Percentiles rank a stretch among this genome's conserved stretches.
Conservation (phyloP, 1,140 invertebrate species). For the Drosophila tropicalis region DNA sequence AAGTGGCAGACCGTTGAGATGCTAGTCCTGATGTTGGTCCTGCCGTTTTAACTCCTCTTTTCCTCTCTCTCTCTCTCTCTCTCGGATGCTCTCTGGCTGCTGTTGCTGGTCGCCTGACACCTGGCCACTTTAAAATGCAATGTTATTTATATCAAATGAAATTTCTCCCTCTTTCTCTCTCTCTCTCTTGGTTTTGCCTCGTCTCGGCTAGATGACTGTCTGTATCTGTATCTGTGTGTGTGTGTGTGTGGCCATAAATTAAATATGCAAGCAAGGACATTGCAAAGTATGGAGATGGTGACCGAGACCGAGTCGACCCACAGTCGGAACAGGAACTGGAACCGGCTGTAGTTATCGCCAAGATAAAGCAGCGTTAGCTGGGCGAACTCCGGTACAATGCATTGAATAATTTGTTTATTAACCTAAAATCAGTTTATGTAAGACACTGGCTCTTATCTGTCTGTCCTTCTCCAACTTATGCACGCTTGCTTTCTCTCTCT, state of each 20-base stretch:
- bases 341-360: slow-evolving; percentile 29
- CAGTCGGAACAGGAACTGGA: slow-evolving; percentile 25
- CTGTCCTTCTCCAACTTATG: background rate
- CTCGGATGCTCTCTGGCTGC: background rate
- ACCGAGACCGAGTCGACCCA: background rate
- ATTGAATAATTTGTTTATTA: slow-evolving; percentile 80
- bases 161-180: slow-evolving; percentile 41
- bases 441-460: background rate
- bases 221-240: slow-evolving; percentile 16
- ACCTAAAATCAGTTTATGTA: slow-evolving; percentile 75
- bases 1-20: slow-evolving; percentile 25
- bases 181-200: slow-evolving; percentile 17
- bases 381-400: slow-evolving; percentile 44
- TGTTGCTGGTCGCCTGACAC: background rate
- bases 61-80: background rate
- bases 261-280: slow-evolving; percentile 55
- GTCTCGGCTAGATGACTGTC: slow-evolving; percentile 15
- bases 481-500: background rate
- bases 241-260: slow-evolving; percentile 63
- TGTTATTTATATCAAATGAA: slow-evolving; percentile 61
- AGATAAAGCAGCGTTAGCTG: slow-evolving; percentile 34
- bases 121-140: slow-evolving; percentile 62
- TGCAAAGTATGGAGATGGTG: slow-evolving; percentile 12
- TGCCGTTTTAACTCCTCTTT: background rate
- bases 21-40: slow-evolving; percentile 5